These are phyloP conservation scores for Pitta sordida DNA, from an alignment of 2,113 vertebrate genomes.

Conservation along the genomic window DNA sequence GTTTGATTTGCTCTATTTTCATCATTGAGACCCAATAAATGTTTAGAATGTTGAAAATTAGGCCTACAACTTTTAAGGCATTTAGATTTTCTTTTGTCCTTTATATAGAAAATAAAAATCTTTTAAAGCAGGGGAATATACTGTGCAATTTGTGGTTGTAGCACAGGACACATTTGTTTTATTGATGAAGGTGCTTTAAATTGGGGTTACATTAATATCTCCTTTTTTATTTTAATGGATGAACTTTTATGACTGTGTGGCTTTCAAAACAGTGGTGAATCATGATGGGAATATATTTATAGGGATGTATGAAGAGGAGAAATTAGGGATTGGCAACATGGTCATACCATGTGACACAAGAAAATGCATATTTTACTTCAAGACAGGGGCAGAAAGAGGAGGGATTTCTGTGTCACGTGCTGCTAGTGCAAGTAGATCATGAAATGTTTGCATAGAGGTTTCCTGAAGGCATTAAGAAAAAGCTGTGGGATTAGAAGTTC, in stretches of 20 bases:
- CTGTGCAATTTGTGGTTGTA: neutral
- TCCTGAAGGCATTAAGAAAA: neutral
- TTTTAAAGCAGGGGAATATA: neutral
- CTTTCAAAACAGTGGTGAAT: neutral
- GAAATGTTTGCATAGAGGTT: fast-evolving
- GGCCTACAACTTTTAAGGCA: neutral
- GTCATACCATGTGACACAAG: neutral
- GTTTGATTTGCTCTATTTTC: neutral
- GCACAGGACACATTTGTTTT: neutral
- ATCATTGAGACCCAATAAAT: neutral
- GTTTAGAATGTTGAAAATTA: neutral
- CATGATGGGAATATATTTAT: neutral
- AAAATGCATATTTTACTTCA: fast-evolving
- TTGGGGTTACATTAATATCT: neutral
- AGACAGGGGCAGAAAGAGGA: neutral
- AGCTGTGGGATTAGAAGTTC: neutral
- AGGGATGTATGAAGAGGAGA: neutral
- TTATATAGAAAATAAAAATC: neutral
- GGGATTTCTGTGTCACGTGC: neutral
- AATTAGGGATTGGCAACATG: neutral
- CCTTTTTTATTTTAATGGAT: neutral
- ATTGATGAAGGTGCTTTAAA: neutral
- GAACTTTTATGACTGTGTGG: neutral
- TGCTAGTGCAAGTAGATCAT: fast-evolving
- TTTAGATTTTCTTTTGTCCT: neutral